Evolutionary conservation across 2,113 vertebrate genomes (phyloP).

Genomic region (Myotis yumanensis): DNA sequence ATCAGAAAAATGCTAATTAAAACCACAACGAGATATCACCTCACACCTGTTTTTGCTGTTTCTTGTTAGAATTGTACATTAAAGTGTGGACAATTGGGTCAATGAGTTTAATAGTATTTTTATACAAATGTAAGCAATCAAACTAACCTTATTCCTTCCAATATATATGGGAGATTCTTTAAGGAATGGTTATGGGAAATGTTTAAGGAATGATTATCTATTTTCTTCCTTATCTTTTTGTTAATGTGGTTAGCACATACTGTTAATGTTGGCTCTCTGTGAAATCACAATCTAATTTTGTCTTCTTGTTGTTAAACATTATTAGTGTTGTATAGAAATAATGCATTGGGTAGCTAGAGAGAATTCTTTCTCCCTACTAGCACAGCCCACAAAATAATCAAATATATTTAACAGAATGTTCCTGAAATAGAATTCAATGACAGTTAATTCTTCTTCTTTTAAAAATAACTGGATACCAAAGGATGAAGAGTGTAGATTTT

Average conservation of each 20-base stretch:
- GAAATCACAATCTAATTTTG: not conserved
- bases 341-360: not conserved
- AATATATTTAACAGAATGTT: not conserved
- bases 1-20: not conserved
- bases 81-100: slow-evolving; percentile 64
- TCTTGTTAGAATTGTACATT: slow-evolving; percentile 63
- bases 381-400: not conserved
- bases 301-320: not conserved
- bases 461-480: not conserved
- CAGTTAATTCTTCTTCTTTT: not conserved
- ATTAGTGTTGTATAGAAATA: not conserved
- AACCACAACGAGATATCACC: not conserved
- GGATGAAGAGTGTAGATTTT: not conserved
- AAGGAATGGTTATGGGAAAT: slow-evolving; percentile 14
- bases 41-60: slow-evolving; percentile 56
- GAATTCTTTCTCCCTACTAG: not conserved
- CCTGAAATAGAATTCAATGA: not conserved
- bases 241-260: not conserved
- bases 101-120: slow-evolving; percentile 69
- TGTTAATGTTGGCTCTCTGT: not conserved
- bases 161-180: slow-evolving; percentile 50
- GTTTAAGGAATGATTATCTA: not conserved
- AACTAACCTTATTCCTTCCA: slow-evolving; percentile 12
- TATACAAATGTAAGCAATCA: slow-evolving; percentile 67
- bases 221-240: not conserved